Base-by-base conservation (phyloP, 2,797 vertebrate genomes). In the Cossypha polioptera region DNA sequence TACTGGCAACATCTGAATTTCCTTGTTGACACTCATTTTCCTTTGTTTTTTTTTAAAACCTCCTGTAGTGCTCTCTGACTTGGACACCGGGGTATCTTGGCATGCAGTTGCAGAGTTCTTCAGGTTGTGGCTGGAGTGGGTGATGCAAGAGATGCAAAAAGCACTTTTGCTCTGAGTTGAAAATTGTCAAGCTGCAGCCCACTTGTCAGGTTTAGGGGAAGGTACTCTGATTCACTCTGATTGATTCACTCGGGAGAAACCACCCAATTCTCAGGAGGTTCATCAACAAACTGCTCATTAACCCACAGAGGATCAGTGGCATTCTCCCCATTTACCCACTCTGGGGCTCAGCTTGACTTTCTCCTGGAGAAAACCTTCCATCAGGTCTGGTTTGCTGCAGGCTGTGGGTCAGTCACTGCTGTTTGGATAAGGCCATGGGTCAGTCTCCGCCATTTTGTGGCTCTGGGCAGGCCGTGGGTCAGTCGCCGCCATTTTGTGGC, bases 181-280 rank as follows among this genome's bases (percentile, higher is more conserved):
- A 75, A 38, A 16, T 11, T 20, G 18, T 22, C 9, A 43, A 38
- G 14, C 28, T 9, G 11, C 38, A 29, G n/a, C 8, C 14, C 1
- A 0, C 20, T 33, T 36, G 28, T 5, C 43, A 31, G 24, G 10
- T 38, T 50, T 45, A 33, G 36, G 42, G 35, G 16, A 43, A 50
- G n/a, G 13, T 21, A 3, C 7, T 33, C 43, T 38, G 22, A 1
- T 29, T 68, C 35, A 7, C 22, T 42, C 31, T 61, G 9, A 9
- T 0, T 22, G 5, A 7, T 68, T n/a, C n/a, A 4, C 19, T 7
- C 0, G 0, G 15, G 35, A 28, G 19, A 28, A 68, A 9, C 22
- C 16, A 0, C 11, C 11, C 9, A 13, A n/a, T 38, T 75, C 19
- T 54, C 11, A 4, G 55, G 31, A 48, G 31, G 6, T 40, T 81